Evolutionary conservation across 1,140 invertebrate species (phyloP), one percentile per base, ranked within the genome.

Genomic region (Trypoxylus dichotomus): DNA sequence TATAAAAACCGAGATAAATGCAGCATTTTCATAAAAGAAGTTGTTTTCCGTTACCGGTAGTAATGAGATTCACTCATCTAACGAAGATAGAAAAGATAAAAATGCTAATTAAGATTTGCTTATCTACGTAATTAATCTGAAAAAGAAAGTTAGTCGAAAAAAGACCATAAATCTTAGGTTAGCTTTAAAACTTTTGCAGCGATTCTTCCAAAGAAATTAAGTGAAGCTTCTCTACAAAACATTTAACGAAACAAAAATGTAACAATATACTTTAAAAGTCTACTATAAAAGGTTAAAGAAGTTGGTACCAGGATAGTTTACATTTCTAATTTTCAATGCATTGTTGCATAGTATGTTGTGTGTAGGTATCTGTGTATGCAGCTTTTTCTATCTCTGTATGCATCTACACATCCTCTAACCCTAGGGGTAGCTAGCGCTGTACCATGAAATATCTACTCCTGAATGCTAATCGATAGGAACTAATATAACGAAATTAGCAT

Each of bases 401-500:
- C 25, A 27, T 63, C 25, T 13, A 27, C 19, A 63, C 24, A 24
- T 27, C 60, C 3, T 63, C 60, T 63, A 10, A 24, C 60, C 60
- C 19, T 63, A 24, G 21, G 19, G 6, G 15, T 47, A 13, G 13
- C 11, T 47, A 19, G 15, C 43, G 43, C 43, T 8, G 19, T 19
- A 11, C 47, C 47, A 58, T 58, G 7, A 58, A 58, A 58, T 58
- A 58, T 10, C 15, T 58, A 58, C 25, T 27, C 60, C 6, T 24
- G 60, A 63, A 63, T 63, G 60, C 19, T 63, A 63, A 63, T 63
- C 60, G 60, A 63, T 63, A 63, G 60, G 60, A 63, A 63, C 60
- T 63, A 63, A 63, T 63, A 63, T 63, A 63, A 63, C 21, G 60
- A 63, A 63, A 63, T 63, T 63, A 63, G 60, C 60, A 63, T 63